phyloP scores from a whole-genome alignment of 2,797 vertebrate species.

The Gouania willdenowi region DNA sequence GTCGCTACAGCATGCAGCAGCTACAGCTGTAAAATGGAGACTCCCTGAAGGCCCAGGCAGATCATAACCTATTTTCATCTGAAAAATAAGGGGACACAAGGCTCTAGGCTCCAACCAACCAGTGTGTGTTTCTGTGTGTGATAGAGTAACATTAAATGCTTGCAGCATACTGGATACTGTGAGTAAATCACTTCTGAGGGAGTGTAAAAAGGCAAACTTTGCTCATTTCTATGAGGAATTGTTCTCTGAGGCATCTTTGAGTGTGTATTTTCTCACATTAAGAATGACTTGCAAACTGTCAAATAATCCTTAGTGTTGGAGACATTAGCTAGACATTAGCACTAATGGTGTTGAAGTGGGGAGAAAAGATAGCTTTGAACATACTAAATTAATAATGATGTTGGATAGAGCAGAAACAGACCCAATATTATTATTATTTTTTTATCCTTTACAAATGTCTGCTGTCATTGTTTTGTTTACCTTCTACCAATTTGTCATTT shows the following conservation, averaged over 20 bases:
- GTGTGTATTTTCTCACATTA: slow-evolving; percentile 15
- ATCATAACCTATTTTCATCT: slow-evolving; percentile 6
- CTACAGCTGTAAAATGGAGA: not conserved
- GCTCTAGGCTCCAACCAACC: not conserved
- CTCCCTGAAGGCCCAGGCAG: slow-evolving; percentile 2
- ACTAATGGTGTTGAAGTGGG: slow-evolving; percentile 33
- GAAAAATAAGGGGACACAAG: not conserved
- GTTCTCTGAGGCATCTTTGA: slow-evolving; percentile 17
- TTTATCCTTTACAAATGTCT: too few relatives aligned
- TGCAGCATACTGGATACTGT: slow-evolving; percentile 36
- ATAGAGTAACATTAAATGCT: not conserved
- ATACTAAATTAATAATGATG: not conserved
- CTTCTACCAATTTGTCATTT: too few relatives aligned
- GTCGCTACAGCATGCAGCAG: not conserved
- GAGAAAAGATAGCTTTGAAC: slow-evolving; percentile 24
- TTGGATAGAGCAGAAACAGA: slow-evolving; percentile 1
- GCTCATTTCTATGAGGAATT: slow-evolving; percentile 40
- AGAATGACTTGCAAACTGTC: slow-evolving; percentile 39
- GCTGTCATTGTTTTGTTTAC: too few relatives aligned
- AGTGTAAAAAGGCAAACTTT: slow-evolving; percentile 19
- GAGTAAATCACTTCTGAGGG: slow-evolving; percentile 54
- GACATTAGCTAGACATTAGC: slow-evolving; percentile 40
- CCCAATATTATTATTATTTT: slow-evolving; percentile 4
- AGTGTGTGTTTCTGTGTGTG: not conserved
- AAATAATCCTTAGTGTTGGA: slow-evolving; percentile 18